A percentile compares a stretch with the other conserved stretches of the same genome.
These are phyloP conservation scores for Scaptodrosophila latifasciaeformis DNA, from an alignment of 2,888 invertebrate genomes.

Conservation along the genomic window DNA sequence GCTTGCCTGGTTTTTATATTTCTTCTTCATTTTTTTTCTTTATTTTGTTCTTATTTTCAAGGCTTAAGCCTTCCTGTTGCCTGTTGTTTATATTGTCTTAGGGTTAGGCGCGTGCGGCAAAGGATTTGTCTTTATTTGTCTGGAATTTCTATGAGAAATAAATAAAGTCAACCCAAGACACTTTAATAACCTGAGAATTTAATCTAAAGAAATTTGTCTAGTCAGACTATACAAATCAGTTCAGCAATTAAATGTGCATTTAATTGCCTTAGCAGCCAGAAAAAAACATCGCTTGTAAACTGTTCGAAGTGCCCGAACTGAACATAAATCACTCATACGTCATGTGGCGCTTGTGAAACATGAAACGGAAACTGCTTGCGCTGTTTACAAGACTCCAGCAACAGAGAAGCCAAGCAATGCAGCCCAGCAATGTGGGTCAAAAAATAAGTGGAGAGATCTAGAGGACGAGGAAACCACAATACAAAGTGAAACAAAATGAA, in stretches of 20 bases:
- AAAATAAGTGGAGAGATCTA: no score
- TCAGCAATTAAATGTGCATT: constrained; percentile 55
- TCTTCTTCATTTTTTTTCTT: constrained; percentile 17
- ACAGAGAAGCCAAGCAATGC: background rate
- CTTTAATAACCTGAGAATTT: no score
- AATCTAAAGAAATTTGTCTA: no score
- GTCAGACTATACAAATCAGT: no score
- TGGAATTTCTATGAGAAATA: no score
- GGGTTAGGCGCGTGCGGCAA: background rate
- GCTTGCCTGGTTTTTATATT: constrained; percentile 9
- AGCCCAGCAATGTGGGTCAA: no score
- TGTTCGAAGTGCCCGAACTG: no score
- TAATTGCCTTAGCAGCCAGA: constrained; percentile 33
- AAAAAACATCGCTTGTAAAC: constrained; percentile 36
- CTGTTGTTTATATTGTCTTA: background rate
- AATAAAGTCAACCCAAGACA: no score
- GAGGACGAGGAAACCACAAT: no score
- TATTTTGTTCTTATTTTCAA: constrained; percentile 25
- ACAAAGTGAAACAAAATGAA: constrained; percentile 6
- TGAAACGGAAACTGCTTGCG: no score
- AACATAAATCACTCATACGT: constrained; percentile 64
- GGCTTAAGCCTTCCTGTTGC: background rate
- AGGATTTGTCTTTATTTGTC: constrained; percentile 3
- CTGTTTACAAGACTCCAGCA: no score
- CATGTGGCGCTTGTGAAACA: constrained; percentile 44